Evolutionary conservation across 1,140 invertebrate genomes (phyloP).

Genomic region (Vanessa tameamea): DNA sequence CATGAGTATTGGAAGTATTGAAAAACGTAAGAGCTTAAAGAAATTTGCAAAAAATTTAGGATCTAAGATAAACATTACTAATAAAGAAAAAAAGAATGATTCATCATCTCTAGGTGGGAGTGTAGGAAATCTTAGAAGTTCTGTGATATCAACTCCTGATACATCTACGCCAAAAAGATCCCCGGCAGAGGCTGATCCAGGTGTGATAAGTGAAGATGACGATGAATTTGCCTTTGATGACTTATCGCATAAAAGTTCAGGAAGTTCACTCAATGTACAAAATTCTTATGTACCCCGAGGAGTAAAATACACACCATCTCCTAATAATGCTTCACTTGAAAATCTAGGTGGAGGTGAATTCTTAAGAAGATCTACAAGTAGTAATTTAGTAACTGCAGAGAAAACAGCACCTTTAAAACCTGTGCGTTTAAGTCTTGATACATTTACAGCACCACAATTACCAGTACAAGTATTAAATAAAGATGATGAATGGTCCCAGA

Average conservation of each 20-base stretch:
- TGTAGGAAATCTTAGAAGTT: constrained; percentile 77
- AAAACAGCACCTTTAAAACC: constrained; percentile 78
- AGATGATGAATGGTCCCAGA: constrained; percentile 91
- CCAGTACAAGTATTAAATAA: constrained; percentile 67
- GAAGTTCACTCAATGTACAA: constrained; percentile 88
- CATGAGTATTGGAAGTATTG: constrained; percentile 90
- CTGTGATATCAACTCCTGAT: constrained; percentile 67
- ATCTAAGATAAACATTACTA: constrained; percentile 85
- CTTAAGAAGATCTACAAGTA: constrained; percentile 77
- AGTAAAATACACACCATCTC: constrained; percentile 77
- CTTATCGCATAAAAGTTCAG: constrained; percentile 92
- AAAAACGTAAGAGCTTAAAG: constrained; percentile 91
- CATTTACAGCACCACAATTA: constrained; percentile 66
- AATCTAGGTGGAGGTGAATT: constrained; percentile 82
- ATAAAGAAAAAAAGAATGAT: constrained; percentile 84
- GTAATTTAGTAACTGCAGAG: constrained; percentile 68
- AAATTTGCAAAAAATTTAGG: constrained; percentile 93
- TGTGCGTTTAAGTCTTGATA: constrained; percentile 71
- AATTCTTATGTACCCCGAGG: constrained; percentile 63
- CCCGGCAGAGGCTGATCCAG: constrained; percentile 90
- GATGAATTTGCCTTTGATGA: constrained; percentile 95
- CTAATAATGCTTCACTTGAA: constrained; percentile 82
- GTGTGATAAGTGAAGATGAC: constrained; percentile 93
- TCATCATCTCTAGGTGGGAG: constrained; percentile 79
- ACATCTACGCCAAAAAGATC: constrained; percentile 81